phyloP scores from a whole-genome alignment of 2,888 invertebrate genomes.

The Acronicta alni region DNA sequence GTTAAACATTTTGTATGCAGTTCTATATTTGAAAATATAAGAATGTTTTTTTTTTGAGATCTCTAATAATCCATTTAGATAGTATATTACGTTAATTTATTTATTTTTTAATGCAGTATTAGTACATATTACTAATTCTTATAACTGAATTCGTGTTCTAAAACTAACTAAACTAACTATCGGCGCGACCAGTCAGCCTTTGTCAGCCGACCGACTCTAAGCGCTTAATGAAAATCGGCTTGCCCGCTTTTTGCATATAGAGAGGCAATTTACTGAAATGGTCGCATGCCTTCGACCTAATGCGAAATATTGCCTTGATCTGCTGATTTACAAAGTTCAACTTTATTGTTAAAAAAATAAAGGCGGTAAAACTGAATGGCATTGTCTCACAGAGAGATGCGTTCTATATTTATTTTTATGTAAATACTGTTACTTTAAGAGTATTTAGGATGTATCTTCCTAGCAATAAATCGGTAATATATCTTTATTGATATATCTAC shows the following conservation, averaged over 20 bases:
- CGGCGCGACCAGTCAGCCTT: constrained; percentile 64
- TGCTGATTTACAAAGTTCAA: constrained; percentile 45
- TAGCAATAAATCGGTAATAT: constrained; percentile 61
- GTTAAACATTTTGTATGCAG: no score
- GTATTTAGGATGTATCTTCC: constrained; percentile 65
- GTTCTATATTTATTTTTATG: constrained; percentile 75
- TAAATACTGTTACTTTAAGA: constrained; percentile 70
- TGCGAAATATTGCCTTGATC: constrained; percentile 71
- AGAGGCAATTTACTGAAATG: constrained; percentile 82
- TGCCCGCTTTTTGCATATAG: constrained; percentile 83
- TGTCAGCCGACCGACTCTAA: constrained; percentile 67
- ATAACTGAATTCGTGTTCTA: constrained; percentile 16
- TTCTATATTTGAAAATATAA: no score
- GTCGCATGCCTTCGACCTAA: constrained; percentile 76
- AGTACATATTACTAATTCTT: no score
- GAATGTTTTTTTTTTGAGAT: no score
- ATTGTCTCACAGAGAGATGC: constrained; percentile 50
- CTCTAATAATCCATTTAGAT: no score
- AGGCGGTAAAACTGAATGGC: constrained; percentile 13
- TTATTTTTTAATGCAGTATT: no score
- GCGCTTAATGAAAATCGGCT: constrained; percentile 84
- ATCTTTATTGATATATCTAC: no score
- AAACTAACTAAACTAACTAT: constrained; percentile 52
- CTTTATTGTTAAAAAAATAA: constrained; percentile 33
- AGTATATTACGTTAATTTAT: no score